Base-by-base conservation (phyloP, 1,140 invertebrate genomes). In the Caenorhabditis brenneri region DNA sequence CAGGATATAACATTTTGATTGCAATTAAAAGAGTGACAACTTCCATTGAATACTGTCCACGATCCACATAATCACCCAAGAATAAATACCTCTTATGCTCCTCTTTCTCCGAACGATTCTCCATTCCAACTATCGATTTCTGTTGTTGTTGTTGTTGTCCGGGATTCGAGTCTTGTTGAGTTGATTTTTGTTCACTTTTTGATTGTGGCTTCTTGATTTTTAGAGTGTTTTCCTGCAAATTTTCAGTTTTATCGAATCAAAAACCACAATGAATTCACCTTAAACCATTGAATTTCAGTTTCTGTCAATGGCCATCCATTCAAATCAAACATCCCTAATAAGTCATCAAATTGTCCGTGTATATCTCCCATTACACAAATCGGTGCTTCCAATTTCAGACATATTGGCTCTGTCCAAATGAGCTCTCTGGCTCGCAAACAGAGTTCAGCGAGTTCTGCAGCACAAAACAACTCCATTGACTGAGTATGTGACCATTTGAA, bases 1-100 rank as follows among this genome's bases (percentile, higher is more conserved):
- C 97, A 88, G 97, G 65, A 74, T 42, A 74, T 24, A 36, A 33
- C 9, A 74, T 5, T 74, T 74, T 74, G 19, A 74, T 6, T 24
- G 65, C 36, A 22, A 46, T 42, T 10, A 74, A 36, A 22, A 74
- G 65, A 9, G 33, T 74, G 7, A 74, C 65, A 4, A 74, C 65
- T 42, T 74, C 65, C 65, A 74, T 74, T 24, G 65, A 74, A 74
- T 22, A 74, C 2, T 12, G 36, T 46, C 65, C 65, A 42, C 65
- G 65, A 42, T 74, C 65, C n/a, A 74, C 65, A 42, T 74, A 74
- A 74, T 74, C 65, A 12, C 65, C 65, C 3, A 74, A 36, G 22
- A 74, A 74, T n/a, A 74, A 29, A 46, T 74, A 74, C 42, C 65
- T 74, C 10, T 74, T 74, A 15, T 42, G 46, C 10, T 24, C 65